Conservation (phyloP, 2,113 vertebrate species). For the Rattus norvegicus region DNA sequence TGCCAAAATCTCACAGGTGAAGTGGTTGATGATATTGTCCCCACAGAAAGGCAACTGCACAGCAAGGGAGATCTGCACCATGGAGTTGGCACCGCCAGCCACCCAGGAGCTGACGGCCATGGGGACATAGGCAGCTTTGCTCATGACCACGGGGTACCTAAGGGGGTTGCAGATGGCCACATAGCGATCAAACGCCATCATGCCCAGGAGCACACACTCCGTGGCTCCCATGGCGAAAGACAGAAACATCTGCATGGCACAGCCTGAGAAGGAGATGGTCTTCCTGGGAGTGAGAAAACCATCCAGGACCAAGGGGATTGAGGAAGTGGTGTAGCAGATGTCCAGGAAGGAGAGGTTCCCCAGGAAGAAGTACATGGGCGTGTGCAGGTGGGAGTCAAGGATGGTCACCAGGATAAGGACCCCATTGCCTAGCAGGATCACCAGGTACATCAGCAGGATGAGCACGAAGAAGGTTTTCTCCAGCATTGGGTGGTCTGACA, state of each 20-base stretch:
- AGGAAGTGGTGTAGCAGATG: slow-evolving; percentile 71
- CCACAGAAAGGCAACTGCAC: slow-evolving; percentile 70
- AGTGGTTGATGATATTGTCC: slow-evolving; percentile 67
- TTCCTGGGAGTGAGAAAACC: slow-evolving; percentile 70
- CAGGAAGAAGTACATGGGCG: slow-evolving; percentile 70
- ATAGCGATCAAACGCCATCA: slow-evolving; percentile 73
- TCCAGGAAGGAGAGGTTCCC: slow-evolving; percentile 71
- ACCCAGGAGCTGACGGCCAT: slow-evolving; percentile 69
- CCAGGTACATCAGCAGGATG: slow-evolving; percentile 44
- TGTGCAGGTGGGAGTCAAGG: slow-evolving; percentile 45
- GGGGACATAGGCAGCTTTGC: slow-evolving; percentile 49
- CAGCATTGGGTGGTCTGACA: slow-evolving; percentile 51
- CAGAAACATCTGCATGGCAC: slow-evolving; percentile 74
- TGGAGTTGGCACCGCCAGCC: slow-evolving; percentile 59
- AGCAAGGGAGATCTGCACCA: slow-evolving; percentile 72
- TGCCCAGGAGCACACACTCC: slow-evolving; percentile 68
- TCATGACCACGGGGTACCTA: slow-evolving; percentile 59
- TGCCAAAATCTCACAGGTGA: slow-evolving; percentile 68
- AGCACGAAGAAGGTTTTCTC: slow-evolving; percentile 62
- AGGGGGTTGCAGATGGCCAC: slow-evolving; percentile 76
- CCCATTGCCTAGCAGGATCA: slow-evolving; percentile 65
- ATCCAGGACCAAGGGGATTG: slow-evolving; percentile 32
- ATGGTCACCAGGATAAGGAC: slow-evolving; percentile 57
- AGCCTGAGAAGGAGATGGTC: slow-evolving; percentile 67
- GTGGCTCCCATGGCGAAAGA: slow-evolving; percentile 72